phyloP scores from a whole-genome alignment of 1,140 invertebrate species.

The Drosophila ercepeae region DNA sequence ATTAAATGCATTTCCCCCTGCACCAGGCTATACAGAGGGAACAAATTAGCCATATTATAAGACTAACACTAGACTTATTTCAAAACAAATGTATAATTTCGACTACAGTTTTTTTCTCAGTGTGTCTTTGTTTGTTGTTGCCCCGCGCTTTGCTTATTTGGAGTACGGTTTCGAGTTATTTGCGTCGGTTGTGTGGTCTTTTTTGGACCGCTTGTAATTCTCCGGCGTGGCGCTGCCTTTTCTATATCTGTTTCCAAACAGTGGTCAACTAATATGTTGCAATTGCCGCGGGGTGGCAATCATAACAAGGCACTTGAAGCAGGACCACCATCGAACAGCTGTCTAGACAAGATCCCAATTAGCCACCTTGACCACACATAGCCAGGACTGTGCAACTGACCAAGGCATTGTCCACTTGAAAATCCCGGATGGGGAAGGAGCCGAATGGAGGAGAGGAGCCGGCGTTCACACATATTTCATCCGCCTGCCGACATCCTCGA shows the following conservation, averaged over 20 bases:
- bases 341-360: constrained; percentile 66
- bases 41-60: background rate
- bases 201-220: background rate
- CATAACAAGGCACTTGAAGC: constrained; percentile 49
- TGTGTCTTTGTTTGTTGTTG: constrained; percentile 52
- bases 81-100: background rate
- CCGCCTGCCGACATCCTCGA: constrained; percentile 59
- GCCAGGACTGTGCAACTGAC: constrained; percentile 13
- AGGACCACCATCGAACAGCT: constrained; percentile 36
- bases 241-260: constrained; percentile 50
- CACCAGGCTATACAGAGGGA: constrained; percentile 3
- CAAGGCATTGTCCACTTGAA: constrained; percentile 44
- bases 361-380: constrained; percentile 53
- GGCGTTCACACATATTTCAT: constrained; percentile 71
- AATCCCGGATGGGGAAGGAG: background rate
- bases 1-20: too few species aligned
- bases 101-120: background rate
- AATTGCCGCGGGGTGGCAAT: constrained; percentile 58
- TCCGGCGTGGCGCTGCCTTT: background rate
- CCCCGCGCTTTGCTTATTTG: constrained; percentile 57
- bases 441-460: background rate
- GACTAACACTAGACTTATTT: background rate
- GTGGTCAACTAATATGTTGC: constrained; percentile 51
- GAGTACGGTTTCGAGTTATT: constrained; percentile 58
- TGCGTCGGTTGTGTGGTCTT: constrained; percentile 61